Evolutionary conservation across 2,113 vertebrate species (phyloP), one percentile per base, ranked within the genome.

Genomic region (Oophaga pumilio): DNA sequence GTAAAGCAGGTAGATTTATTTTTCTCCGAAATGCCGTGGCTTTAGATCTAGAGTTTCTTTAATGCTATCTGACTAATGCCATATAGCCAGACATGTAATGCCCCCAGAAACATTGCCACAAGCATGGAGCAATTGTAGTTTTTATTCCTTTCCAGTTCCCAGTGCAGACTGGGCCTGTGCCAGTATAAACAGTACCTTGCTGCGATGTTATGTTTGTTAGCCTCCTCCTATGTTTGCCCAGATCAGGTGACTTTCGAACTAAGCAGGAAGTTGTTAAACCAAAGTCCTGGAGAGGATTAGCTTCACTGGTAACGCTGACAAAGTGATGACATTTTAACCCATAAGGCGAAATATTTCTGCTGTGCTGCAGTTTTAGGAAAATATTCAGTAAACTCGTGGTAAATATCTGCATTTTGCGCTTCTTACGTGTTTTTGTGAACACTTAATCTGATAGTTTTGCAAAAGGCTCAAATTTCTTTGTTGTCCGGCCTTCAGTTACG

Each of bases 181-280:
- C 93, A 92, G 89, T 84, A 76, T 90, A 92, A 92, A 93, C 91
- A 93, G 89, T 85, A 87, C 17, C 52, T 84, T 49, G 82, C 90
- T 91, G 85, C 92, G 90, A 86, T 86, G 90, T 91, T 91, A 90
- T 86, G 86, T 89, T 0, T 81, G 50, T 87, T 91, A 88, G 89
- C 89, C 91, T 89, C 90, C 91, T 91, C 90, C 91, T 92, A 90
- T 94, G 92, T 94, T 93, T 94, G 92, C 92, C 90, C 89, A 90
- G 91, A 91, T 92, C 77, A 10, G 84, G 89, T 92, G 91, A 93
- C 91, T 91, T 89, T 84, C 87, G 90, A 87, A 91, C 89, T 89
- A 91, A 94, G 93, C 93, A 93, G 93, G 93, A 94, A 93, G 89
- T 5, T 87, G 89, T 90, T 91, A 83, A 88, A 90, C 91, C 90